Conservation (phyloP, 2,797 vertebrate species). For the Hypotaenidia philippensis region DNA sequence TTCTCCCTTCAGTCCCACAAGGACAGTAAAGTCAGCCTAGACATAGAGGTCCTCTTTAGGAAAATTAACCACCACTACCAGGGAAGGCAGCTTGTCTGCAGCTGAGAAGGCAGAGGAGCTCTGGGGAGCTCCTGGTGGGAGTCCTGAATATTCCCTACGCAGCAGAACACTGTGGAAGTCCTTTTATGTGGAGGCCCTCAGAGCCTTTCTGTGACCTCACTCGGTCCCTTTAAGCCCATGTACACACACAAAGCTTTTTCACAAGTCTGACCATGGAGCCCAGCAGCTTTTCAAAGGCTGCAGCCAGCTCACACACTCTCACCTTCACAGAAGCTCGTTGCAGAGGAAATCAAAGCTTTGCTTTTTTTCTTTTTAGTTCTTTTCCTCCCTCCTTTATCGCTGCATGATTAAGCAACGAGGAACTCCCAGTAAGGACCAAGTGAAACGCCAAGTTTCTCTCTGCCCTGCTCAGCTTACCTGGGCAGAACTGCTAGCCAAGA, state of each 20-base stretch:
- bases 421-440: not conserved
- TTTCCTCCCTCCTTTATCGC: not conserved
- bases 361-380: no score
- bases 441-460: not conserved
- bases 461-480: not conserved
- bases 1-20: not conserved
- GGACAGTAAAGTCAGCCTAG: not conserved
- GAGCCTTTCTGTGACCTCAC: not conserved
- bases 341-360: not conserved
- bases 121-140: not conserved
- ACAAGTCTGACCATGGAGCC: not conserved
- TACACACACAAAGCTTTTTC: accelerated
- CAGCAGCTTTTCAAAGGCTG: not conserved
- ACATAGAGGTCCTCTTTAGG: not conserved
- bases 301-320: not conserved
- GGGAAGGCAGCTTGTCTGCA: not conserved
- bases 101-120: not conserved
- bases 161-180: not conserved
- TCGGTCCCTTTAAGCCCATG: not conserved
- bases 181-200: not conserved
- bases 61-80: not conserved
- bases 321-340: not conserved
- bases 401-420: not conserved
- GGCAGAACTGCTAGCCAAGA: not conserved
- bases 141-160: accelerated